phyloP scores from a whole-genome alignment of 2,888 invertebrate genomes.

The Erannis defoliaria region DNA sequence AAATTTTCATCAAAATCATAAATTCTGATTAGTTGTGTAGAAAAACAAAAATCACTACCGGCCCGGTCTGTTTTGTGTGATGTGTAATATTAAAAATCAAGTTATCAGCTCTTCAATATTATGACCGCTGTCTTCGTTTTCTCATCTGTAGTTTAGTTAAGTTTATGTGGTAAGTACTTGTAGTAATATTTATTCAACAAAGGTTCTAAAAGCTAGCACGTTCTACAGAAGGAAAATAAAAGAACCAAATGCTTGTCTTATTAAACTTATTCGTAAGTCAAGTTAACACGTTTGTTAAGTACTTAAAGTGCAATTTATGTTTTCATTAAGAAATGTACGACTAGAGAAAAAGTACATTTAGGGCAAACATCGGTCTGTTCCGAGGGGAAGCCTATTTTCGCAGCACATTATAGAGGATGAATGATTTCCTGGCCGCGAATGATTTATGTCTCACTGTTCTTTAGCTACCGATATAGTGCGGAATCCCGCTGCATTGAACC shows the following conservation, averaged over 20 bases:
- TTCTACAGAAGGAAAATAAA: not conserved
- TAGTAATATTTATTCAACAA: not conserved
- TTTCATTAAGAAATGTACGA: slow-evolving; percentile 63
- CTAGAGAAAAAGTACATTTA: slow-evolving; percentile 54
- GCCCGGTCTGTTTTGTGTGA: too few relatives aligned
- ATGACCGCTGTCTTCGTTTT: too few relatives aligned
- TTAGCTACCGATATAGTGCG: slow-evolving; percentile 46
- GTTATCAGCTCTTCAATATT: too few relatives aligned
- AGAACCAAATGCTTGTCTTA: not conserved
- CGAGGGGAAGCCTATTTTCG: slow-evolving; percentile 83
- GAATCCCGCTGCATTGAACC: slow-evolving; percentile 11
- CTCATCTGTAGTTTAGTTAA: too few relatives aligned
- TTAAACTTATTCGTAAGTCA: not conserved
- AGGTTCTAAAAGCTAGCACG: not conserved
- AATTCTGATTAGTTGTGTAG: too few relatives aligned
- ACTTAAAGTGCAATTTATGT: slow-evolving; percentile 39
- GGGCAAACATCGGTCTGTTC: slow-evolving; percentile 66
- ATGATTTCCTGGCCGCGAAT: slow-evolving; percentile 83
- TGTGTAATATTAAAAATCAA: too few relatives aligned
- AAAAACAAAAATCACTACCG: too few relatives aligned
- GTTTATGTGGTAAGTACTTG: too few relatives aligned
- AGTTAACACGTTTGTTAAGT: slow-evolving; percentile 32
- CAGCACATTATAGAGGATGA: slow-evolving; percentile 85
- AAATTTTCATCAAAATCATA: too few relatives aligned
- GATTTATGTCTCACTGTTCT: slow-evolving; percentile 77